Evolutionary conservation across 2,113 vertebrate genomes (phyloP), one percentile per base, ranked within the genome.

Genomic region (Phyllostomus hastatus): DNA sequence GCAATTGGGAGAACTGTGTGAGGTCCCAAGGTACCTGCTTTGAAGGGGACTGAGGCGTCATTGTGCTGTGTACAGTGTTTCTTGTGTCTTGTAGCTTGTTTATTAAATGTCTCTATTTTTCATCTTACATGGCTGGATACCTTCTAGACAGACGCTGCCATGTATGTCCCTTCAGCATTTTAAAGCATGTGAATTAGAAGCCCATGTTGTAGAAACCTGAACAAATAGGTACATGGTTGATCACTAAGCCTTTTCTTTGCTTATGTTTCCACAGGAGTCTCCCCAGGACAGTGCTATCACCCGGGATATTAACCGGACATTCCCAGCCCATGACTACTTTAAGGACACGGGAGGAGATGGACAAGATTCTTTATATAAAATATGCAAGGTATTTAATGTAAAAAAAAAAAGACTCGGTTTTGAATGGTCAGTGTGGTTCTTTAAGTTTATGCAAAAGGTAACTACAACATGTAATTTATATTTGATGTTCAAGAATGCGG

Each of bases 311-410:
- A 99, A 99, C 97, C 99, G 99, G 86, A 99, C 99, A 0, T 99
- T 99, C 97, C 99, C 99, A 93, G 99, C 99, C 81, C 99, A 99
- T n/a, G 99, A 99, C 98, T 99, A 99, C 98, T 99, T 99, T 97
- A 99, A 99, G 98, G 99, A 99, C 96, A 99, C 99, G 7, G 99
- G 99, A 95, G 99, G 99, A 95, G 99, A 99, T 84, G 99, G 99
- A 64, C 99, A 99, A 98, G 99, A 99, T 98, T 99, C 99, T 1
- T 98, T 99, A 75, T 99, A 99, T 98, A 99, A 99, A 98, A 99
- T 99, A 98, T 99, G 99, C 99, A 99, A 99, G 99, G 99, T 99
- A 98, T 81, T 92, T 86, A 43, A 91, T 41, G 52, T 14, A 79
- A 80, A 54, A 79, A 80, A 57, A 80, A 72, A 82, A 41, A 61